These are phyloP conservation scores for Tinea pellionella DNA, from an alignment of 2,888 invertebrate genomes.

Conservation along the genomic window DNA sequence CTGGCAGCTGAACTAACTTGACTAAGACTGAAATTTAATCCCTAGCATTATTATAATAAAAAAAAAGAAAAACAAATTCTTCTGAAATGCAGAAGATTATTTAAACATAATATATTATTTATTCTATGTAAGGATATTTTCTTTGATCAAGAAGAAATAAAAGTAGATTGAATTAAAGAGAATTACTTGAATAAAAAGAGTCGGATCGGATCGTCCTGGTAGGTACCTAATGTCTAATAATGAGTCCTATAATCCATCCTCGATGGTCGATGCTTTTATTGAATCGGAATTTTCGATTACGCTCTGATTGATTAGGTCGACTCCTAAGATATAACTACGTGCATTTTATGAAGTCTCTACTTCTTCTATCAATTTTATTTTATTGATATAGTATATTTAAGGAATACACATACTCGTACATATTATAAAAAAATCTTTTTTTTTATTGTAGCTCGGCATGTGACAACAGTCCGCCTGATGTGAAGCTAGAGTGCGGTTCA, in stretches of 20 bases:
- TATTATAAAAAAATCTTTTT: no score
- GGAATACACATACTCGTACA: background rate
- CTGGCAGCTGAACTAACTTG: no score
- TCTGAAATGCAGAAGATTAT: no score
- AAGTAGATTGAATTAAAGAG: conserved; percentile 34
- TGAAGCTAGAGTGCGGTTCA: no score
- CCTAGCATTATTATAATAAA: no score
- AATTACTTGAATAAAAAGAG: conserved; percentile 33
- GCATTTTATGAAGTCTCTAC: conserved; percentile 62
- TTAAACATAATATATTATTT: background rate
- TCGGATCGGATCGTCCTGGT: conserved; percentile 26
- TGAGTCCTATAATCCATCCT: conserved; percentile 50
- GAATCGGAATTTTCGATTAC: conserved; percentile 66
- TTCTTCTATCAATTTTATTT: conserved; percentile 37
- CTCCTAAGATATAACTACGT: conserved; percentile 45
- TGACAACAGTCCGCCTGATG: no score
- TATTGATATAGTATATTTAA: conserved; percentile 28
- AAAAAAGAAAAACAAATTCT: no score
- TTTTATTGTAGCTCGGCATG: no score
- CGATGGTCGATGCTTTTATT: conserved; percentile 52
- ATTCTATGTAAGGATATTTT: background rate
- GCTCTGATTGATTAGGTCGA: conserved; percentile 63
- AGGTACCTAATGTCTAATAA: conserved; percentile 27
- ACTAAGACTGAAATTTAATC: no score
- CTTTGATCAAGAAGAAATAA: conserved; percentile 28